phyloP scores from a whole-genome alignment of 1,140 invertebrate genomes.

The Eurosta solidaginis region DNA sequence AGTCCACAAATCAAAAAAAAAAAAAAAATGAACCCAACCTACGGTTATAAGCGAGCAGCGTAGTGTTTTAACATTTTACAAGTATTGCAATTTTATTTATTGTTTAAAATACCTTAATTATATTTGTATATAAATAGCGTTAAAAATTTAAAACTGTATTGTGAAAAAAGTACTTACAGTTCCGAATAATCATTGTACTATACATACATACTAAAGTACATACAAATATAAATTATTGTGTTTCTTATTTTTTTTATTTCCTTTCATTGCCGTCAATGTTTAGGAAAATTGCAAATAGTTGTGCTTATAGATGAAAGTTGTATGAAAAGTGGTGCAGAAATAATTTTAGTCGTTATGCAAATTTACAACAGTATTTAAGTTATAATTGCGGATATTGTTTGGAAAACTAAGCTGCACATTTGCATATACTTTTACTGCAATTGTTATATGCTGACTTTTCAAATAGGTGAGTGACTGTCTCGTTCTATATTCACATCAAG shows the following conservation, averaged over 20 bases:
- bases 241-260: too few species aligned
- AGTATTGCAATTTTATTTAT: not conserved
- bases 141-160: too few species aligned
- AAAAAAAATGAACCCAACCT: too few species aligned
- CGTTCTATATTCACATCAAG: not conserved
- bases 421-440: not conserved
- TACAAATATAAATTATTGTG: too few species aligned
- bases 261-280: not conserved
- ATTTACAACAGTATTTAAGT: not conserved
- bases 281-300: not conserved
- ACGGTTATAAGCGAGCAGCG: not conserved
- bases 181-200: too few species aligned
- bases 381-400: slow-evolving; percentile 15
- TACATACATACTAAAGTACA: not conserved
- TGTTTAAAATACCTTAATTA: not conserved
- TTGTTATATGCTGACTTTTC: not conserved
- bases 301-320: slow-evolving; percentile 19
- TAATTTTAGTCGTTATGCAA: not conserved
- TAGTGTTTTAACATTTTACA: not conserved
- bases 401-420: not conserved
- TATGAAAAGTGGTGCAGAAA: slow-evolving; percentile 22
- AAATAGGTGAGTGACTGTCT: not conserved
- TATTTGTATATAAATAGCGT: too few species aligned
- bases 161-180: too few species aligned
- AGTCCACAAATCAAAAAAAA: too few species aligned